Evolutionary conservation across 2,888 invertebrate species (phyloP).

Genomic region (Pegoplata infirma): DNA sequence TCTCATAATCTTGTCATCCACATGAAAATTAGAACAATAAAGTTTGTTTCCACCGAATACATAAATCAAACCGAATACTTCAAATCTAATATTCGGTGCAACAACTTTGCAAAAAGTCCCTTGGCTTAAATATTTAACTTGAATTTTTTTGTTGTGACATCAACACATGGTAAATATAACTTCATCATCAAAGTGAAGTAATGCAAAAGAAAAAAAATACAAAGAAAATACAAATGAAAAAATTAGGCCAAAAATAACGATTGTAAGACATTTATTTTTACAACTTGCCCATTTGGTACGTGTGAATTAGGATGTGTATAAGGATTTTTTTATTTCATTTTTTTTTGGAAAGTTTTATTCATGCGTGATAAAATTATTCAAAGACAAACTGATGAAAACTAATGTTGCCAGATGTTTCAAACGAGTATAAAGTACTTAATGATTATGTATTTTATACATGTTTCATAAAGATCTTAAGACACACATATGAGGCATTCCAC

Average conservation of each 20-base stretch:
- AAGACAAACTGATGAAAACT: slow-evolving; percentile 9
- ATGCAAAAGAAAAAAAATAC: neutral
- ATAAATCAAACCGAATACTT: too few relatives aligned
- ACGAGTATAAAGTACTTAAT: too few relatives aligned
- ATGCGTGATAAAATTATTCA: slow-evolving; percentile 4
- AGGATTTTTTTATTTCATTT: neutral
- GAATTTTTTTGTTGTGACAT: neutral
- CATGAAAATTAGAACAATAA: too few relatives aligned
- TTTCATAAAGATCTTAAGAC: too few relatives aligned
- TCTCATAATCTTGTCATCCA: too few relatives aligned
- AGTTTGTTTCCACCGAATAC: too few relatives aligned
- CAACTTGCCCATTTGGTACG: slow-evolving; percentile 30
- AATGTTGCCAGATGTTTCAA: slow-evolving; percentile 6
- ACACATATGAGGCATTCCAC: too few relatives aligned
- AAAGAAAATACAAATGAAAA: neutral
- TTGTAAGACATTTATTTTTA: slow-evolving; percentile 44
- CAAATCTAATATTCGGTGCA: too few relatives aligned
- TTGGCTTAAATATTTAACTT: neutral
- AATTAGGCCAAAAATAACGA: slow-evolving; percentile 5
- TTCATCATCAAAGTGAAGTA: neutral
- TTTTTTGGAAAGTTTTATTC: neutral
- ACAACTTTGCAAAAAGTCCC: too few relatives aligned
- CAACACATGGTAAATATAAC: slow-evolving; percentile 6
- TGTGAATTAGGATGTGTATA: slow-evolving; percentile 9
- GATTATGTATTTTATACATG: neutral